These are phyloP conservation scores for Maylandia zebra DNA, from an alignment of 2,113 vertebrate species.

Conservation along the genomic window DNA sequence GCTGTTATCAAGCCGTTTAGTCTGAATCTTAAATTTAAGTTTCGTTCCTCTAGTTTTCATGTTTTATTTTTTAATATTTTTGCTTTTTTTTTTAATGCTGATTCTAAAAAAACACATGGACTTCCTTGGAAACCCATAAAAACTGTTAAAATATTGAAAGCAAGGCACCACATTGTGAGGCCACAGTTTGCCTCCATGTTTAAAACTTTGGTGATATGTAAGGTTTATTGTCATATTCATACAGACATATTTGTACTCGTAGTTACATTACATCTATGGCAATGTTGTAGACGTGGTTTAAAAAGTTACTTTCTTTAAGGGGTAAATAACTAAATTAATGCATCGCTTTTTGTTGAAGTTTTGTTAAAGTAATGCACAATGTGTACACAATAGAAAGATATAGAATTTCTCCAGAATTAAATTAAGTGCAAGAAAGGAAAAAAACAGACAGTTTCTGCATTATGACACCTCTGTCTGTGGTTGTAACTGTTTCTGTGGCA, in stretches of 20 bases:
- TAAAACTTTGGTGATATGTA: not conserved
- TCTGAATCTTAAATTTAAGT: not conserved
- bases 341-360: not conserved
- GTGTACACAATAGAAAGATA: not conserved
- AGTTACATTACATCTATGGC: not conserved
- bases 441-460: not conserved
- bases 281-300: not conserved
- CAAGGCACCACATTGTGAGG: not conserved
- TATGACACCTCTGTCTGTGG: not conserved
- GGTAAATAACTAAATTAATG: not conserved
- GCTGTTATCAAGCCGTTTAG: not conserved
- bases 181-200: not conserved
- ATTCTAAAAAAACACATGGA: not conserved
- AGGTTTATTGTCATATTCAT: not conserved
- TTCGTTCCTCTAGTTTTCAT: not conserved
- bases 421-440: not conserved
- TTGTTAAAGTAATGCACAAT: not conserved
- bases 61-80: not conserved
- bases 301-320: not conserved
- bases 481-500: not conserved
- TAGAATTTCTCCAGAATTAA: not conserved
- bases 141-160: not conserved
- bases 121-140: not conserved
- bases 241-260: not conserved
- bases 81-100: not conserved